These are phyloP conservation scores for Pseudochromis fuscus DNA, from an alignment of 2,797 vertebrate genomes.

Conservation along the genomic window DNA sequence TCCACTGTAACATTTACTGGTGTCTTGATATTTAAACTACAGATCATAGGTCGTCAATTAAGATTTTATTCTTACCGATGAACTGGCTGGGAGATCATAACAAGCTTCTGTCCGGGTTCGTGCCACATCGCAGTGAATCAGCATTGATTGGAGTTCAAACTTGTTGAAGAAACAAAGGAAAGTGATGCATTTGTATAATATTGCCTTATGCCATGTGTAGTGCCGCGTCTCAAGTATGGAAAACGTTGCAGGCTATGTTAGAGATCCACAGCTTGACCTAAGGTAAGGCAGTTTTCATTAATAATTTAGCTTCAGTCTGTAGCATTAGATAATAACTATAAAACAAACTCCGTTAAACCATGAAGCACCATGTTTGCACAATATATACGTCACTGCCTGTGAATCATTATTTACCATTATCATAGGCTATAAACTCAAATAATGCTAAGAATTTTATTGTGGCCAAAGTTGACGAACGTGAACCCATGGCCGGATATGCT, in stretches of 20 bases:
- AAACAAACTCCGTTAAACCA: not conserved
- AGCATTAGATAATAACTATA: not conserved
- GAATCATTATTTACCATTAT: not conserved
- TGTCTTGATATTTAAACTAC: not conserved
- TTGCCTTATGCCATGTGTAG: not conserved
- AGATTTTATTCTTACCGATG: conserved; percentile 82
- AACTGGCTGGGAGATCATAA: conserved; percentile 80
- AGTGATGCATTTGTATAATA: not conserved
- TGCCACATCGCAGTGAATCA: conserved; percentile 90
- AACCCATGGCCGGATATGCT: not conserved
- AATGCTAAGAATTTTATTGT: not conserved
- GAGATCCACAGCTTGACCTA: not conserved
- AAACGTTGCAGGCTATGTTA: not conserved
- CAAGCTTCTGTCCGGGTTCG: conserved; percentile 86
- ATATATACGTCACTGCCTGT: not conserved
- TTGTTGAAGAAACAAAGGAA: conserved; percentile 59
- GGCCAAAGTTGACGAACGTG: not conserved
- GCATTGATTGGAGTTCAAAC: conserved; percentile 93
- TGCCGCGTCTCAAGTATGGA: not conserved
- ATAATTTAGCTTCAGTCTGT: not conserved
- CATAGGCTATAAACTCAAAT: not conserved
- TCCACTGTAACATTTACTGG: too few relatives aligned
- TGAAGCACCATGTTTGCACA: conserved; percentile 1
- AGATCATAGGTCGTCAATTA: too few relatives aligned
- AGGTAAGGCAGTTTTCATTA: not conserved